A percentile compares a stretch with the other conserved stretches of the same genome.
Evolutionary conservation across 2,888 invertebrate genomes (phyloP).

Genomic region (Eristalis tenax): DNA sequence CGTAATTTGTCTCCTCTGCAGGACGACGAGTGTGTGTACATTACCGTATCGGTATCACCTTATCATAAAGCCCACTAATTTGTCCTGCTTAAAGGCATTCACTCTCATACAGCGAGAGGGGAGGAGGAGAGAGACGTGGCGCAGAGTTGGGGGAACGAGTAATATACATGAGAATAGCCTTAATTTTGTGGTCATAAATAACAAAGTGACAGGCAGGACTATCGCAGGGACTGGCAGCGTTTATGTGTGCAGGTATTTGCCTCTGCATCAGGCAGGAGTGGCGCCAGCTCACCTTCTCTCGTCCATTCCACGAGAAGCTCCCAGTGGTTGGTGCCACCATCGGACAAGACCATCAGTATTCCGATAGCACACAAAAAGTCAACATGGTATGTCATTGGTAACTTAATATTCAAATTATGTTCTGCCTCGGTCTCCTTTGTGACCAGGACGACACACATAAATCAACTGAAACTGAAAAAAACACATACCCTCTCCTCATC

Average conservation of each 20-base stretch:
- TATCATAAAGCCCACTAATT: slow-evolving; percentile 72
- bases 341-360: slow-evolving; percentile 59
- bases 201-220: slow-evolving; percentile 71
- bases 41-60: slow-evolving; percentile 46
- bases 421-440: slow-evolving; percentile 47
- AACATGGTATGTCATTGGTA: slow-evolving; percentile 71
- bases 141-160: slow-evolving; percentile 29
- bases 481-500: not conserved
- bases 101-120: not conserved
- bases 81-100: slow-evolving; percentile 69
- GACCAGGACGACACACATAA: slow-evolving; percentile 53
- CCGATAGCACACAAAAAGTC: slow-evolving; percentile 65
- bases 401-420: slow-evolving; percentile 72
- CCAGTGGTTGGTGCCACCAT: not conserved
- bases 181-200: slow-evolving; percentile 72
- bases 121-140: not conserved
- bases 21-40: slow-evolving; percentile 7
- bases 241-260: slow-evolving; percentile 32
- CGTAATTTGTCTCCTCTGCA: slow-evolving; percentile 63
- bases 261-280: not conserved
- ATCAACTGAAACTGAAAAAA: slow-evolving; percentile 54
- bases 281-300: not conserved
- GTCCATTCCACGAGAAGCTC: not conserved
- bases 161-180: slow-evolving; percentile 72
- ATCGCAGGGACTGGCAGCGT: slow-evolving; percentile 53